Percentiles rank a stretch among this genome's conserved stretches.
These are phyloP conservation scores for Zonotrichia leucophrys DNA, from an alignment of 2,113 vertebrate species.

Conservation along the genomic window DNA sequence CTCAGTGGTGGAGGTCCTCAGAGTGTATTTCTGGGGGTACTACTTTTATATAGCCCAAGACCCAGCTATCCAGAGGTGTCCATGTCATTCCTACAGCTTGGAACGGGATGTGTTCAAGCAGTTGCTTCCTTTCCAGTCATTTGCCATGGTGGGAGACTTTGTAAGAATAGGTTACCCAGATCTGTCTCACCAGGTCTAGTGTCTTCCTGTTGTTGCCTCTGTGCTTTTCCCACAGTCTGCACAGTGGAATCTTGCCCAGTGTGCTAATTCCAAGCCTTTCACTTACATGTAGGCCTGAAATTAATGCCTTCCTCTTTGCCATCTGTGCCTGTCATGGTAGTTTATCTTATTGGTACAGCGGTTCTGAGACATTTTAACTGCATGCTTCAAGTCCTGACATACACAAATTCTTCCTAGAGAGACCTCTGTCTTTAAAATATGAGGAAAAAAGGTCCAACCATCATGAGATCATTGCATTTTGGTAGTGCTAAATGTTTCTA, in stretches of 20 bases:
- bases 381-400: neutral
- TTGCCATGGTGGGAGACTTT: neutral
- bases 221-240: neutral
- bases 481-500: neutral
- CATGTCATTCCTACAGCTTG: neutral
- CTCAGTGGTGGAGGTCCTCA: rapidly evolving
- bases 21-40: neutral
- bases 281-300: neutral
- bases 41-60: neutral
- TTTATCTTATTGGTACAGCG: too few relatives aligned
- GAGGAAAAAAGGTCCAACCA: rapidly evolving
- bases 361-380: neutral
- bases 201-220: neutral
- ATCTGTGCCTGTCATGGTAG: neutral
- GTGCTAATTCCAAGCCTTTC: neutral
- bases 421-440: neutral
- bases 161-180: neutral
- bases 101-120: neutral
- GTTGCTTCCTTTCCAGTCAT: neutral
- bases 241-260: neutral
- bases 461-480: neutral
- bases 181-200: neutral
- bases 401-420: neutral
- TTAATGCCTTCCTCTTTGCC: neutral
- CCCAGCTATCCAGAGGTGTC: neutral